Evolutionary conservation across 2,113 vertebrate species (phyloP), one percentile per base, ranked within the genome.

Genomic region (Tyrannus savana): DNA sequence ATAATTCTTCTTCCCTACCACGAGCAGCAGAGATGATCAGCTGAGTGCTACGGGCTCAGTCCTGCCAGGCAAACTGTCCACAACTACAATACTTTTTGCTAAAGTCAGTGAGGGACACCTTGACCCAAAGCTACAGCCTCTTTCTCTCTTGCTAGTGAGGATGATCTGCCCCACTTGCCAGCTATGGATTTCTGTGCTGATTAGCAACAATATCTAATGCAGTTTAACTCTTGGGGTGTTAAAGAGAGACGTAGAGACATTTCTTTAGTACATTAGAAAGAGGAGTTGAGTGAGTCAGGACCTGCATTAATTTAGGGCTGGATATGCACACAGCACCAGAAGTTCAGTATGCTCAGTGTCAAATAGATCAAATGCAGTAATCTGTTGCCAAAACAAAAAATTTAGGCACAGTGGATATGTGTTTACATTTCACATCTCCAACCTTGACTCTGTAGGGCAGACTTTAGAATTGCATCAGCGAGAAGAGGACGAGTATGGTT

Each of bases 251-350:
- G 14, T 4, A 24, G 28, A 66, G 37, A 53, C 8, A 3, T 79
- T 79, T 82, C 71, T 24, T 72, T 8, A 23, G 39, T 10, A 55
- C 25, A 7, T 84, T 58, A 56, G 64, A 31, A 64, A 59, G 46
- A 69, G 67, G 37, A 66, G 63, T 0, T 50, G 50, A 12, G 28
- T 33, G 15, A 80, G 18, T 33, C 52, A 69, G n/a, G 60, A 5
- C 18, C 33, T 69, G 15, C 30, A 86, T 86, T 80, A 85, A 64
- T 79, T 73, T 85, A 63, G 30, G 56, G 62, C 33, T 47, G 52
- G 27, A 9, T n/a, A 58, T 9, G 33, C 1, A 1, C 59, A 24
- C 47, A 1, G 1, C 30, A 42, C 39, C 18, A 44, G 42, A 11
- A 46, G 41, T 41, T 87, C n/a, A 75, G 19, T 22, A 4, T 17